Evolutionary conservation across 1,140 invertebrate species (phyloP), one percentile per base, ranked within the genome.

Genomic region (Andricus grossulariae): DNA sequence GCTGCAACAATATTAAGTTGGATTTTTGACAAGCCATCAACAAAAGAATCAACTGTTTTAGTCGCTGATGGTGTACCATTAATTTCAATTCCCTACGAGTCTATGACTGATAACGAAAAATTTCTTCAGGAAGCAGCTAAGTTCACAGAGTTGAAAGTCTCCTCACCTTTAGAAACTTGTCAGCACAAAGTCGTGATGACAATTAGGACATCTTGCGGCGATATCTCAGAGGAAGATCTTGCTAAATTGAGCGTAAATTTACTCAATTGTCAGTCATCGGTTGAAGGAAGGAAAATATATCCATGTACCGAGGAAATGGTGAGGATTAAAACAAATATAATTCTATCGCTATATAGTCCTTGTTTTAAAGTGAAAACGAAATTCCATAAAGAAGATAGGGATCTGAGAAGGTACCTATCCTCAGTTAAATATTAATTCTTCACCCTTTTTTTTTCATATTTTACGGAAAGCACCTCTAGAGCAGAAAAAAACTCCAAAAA

Each of bases 171-270:
- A 45, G 94, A 95, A 86, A 88, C 91, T 2, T 95, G 94, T 87
- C 93, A 95, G 82, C 94, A 95, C 78, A 93, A 94, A 93, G 90
- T 94, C 16, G 88, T 95, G 4, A 89, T 94, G 81, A 93, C 92
- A 84, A 90, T 95, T 73, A 91, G 91, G 85, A 90, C 90, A 4
- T 92, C 93, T 2, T 95, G 94, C 82, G 86, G 89, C 51, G 86
- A 90, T 18, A 90, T 96, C 84, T 92, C 92, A 18, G 94, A 95
- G 82, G 94, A 95, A 80, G 92, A 95, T 71, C 83, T 96, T 25
- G 93, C 94, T 0, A 95, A 95, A 88, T 83, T 96, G 15, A 93
- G 94, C 71, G 94, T 96, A 49, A 93, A 94, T 86, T 89, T 95
- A 19, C 88, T 95, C 18, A 95, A 96, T 84, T 96, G 95, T 87